These are phyloP conservation scores for Cyphomyrus discorhynchus DNA, from an alignment of 2,113 vertebrate genomes.

Conservation along the genomic window DNA sequence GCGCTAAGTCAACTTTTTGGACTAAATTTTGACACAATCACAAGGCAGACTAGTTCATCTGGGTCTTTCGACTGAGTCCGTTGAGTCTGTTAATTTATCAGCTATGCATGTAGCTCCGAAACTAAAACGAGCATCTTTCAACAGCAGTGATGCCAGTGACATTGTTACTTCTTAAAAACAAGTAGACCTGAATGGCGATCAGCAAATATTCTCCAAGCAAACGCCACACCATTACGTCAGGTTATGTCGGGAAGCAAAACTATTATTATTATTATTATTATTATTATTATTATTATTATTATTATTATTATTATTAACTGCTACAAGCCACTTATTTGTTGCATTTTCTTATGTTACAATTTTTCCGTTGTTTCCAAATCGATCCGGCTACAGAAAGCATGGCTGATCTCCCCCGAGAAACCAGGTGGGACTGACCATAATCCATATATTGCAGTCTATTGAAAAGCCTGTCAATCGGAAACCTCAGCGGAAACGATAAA, in stretches of 20 bases:
- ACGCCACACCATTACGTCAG: conserved; percentile 84
- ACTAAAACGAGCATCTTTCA: background rate
- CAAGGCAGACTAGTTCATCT: background rate
- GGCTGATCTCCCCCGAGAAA: conserved; percentile 10
- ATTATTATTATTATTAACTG: no score
- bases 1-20: background rate
- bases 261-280: background rate
- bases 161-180: background rate
- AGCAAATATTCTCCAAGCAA: conserved; percentile 54
- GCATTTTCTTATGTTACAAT: background rate
- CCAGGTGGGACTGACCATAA: background rate
- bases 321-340: background rate
- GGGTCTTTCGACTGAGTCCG: background rate
- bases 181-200: background rate
- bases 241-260: conserved; percentile 46
- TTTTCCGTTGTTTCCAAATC: background rate
- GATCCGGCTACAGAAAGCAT: background rate
- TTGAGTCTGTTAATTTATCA: background rate
- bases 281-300: no score
- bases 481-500: background rate
- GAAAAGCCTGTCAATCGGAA: background rate
- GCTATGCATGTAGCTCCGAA: background rate
- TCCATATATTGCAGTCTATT: background rate
- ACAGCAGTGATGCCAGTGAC: background rate
- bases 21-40: conserved; percentile 5